Evolutionary conservation across 2,797 vertebrate genomes (phyloP).

Genomic region (Peromyscus nudipes): DNA sequence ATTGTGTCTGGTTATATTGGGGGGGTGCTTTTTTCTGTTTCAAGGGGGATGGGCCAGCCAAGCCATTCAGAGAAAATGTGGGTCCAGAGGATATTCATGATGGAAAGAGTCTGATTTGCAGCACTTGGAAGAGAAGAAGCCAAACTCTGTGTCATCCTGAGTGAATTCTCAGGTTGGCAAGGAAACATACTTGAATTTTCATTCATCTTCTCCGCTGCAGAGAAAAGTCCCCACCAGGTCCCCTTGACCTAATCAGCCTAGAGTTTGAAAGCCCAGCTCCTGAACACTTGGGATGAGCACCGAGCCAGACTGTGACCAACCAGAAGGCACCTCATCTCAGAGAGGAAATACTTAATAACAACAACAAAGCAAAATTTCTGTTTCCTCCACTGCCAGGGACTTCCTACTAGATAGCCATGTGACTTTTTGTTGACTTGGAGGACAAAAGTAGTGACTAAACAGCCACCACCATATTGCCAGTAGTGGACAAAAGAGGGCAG

Average conservation of each 20-base stretch:
- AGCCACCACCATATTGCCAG: constrained; percentile 54
- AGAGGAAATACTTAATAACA: constrained; percentile 68
- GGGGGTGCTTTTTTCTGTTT: constrained; percentile 76
- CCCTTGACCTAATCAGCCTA: constrained; percentile 75
- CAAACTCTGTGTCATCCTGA: constrained; percentile 80
- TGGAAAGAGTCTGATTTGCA: constrained; percentile 65
- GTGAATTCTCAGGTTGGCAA: constrained; percentile 71
- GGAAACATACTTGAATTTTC: constrained; percentile 90
- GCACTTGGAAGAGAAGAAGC: constrained; percentile 81
- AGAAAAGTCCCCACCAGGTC: constrained; percentile 84
- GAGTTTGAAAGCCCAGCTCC: background rate
- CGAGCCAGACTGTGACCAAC: constrained; percentile 56
- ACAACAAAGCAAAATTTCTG: constrained; percentile 13
- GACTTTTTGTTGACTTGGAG: constrained; percentile 68
- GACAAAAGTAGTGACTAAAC: constrained; percentile 62
- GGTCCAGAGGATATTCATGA: constrained; percentile 80
- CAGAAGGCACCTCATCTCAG: constrained; percentile 57
- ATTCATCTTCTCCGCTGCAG: constrained; percentile 83
- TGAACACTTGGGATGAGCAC: constrained; percentile 61
- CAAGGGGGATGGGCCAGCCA: constrained; percentile 74
- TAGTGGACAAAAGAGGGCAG: constrained; percentile 67
- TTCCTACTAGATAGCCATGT: constrained; percentile 65
- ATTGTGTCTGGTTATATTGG: constrained; percentile 86
- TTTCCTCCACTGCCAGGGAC: constrained; percentile 70
- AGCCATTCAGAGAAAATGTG: constrained; percentile 81